Conservation (phyloP, 2,888 invertebrate genomes). For the Corythucha ciliata region DNA sequence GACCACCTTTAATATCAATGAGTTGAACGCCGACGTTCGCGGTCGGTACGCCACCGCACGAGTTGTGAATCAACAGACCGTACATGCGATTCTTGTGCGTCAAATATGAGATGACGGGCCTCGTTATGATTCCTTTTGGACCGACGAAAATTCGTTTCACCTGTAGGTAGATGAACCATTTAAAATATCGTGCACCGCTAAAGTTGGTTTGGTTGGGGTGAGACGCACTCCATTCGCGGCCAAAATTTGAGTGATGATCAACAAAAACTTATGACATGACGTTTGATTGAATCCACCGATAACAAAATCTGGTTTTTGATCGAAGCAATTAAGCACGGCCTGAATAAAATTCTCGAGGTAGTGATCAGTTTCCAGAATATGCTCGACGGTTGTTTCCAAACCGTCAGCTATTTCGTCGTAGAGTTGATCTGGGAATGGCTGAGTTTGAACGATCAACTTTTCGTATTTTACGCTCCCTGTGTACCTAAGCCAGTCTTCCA, state of each 20-base stretch:
- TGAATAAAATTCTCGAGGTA: slow-evolving; percentile 13
- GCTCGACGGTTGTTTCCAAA: background rate
- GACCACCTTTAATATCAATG: slow-evolving; percentile 1
- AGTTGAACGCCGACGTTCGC: background rate
- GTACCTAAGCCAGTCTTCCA: too few relatives aligned
- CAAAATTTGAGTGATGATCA: slow-evolving; percentile 9
- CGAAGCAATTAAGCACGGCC: background rate
- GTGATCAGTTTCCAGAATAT: slow-evolving; percentile 2
- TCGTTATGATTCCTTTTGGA: background rate
- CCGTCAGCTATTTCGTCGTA: slow-evolving; percentile 7
- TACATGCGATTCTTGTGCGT: background rate
- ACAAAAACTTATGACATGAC: too few relatives aligned
- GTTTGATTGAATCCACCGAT: too few relatives aligned
- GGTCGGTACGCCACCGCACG: background rate
- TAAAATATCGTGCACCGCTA: too few relatives aligned
- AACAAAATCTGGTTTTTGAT: background rate
- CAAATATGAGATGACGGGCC: slow-evolving; percentile 10
- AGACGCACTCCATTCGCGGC: too few relatives aligned
- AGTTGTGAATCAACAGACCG: slow-evolving; percentile 15
- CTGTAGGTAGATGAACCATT: too few relatives aligned
- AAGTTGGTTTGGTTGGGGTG: too few relatives aligned
- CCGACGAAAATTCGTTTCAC: slow-evolving; percentile 15
- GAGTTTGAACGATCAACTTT: background rate
- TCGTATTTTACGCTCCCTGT: too few relatives aligned
- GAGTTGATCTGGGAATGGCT: slow-evolving; percentile 9